Conservation (phyloP, 2,888 invertebrate species). For the Lysandra bellargus region DNA sequence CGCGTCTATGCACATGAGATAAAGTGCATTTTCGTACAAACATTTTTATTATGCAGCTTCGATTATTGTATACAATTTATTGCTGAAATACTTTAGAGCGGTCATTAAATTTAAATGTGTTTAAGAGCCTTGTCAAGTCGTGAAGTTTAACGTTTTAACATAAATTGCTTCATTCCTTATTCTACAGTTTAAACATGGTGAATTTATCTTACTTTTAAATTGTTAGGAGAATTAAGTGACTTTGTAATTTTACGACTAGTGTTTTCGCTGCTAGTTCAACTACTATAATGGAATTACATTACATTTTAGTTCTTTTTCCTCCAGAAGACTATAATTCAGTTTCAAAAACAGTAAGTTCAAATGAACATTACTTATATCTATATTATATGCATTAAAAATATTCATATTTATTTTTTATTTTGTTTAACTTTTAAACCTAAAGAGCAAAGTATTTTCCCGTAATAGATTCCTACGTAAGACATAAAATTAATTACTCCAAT, state of each 20-base stretch:
- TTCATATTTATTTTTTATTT: neutral
- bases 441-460: neutral
- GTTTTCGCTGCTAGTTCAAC: neutral
- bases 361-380: neutral
- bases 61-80: constrained; percentile 34
- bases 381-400: too few relatives aligned
- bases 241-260: constrained; percentile 17
- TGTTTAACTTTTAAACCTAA: neutral
- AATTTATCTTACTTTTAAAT: constrained; percentile 16
- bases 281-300: neutral
- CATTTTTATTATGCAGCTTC: constrained; percentile 29
- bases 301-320: neutral
- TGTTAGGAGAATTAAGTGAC: constrained; percentile 18
- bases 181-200: constrained; percentile 15
- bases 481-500: neutral
- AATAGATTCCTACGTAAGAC: neutral
- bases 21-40: constrained; percentile 24
- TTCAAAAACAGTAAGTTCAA: neutral
- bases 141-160: constrained; percentile 27
- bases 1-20: neutral
- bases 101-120: constrained; percentile 33
- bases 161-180: constrained; percentile 28
- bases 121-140: constrained; percentile 30
- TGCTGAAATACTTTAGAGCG: constrained; percentile 31
- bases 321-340: neutral